phyloP scores from a whole-genome alignment of 2,888 invertebrate species.

The Selenia dentaria region DNA sequence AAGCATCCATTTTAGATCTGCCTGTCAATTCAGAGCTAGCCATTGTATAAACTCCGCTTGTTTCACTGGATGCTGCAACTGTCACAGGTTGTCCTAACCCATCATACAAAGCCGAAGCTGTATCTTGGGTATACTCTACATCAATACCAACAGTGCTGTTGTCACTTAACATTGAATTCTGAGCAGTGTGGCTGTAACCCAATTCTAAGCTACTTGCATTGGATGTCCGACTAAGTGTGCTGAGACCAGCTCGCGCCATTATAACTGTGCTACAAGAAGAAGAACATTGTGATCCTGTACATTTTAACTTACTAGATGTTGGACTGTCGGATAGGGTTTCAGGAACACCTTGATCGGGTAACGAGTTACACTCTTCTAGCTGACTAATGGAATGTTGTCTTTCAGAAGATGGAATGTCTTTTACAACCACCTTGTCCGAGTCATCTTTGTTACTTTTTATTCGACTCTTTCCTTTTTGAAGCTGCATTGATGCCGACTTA shows the following conservation, averaged over 20 bases:
- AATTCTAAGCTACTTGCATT: conserved; percentile 93
- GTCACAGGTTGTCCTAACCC: conserved; percentile 81
- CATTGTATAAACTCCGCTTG: conserved; percentile 94
- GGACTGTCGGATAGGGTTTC: conserved; percentile 84
- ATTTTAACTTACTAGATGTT: conserved; percentile 84
- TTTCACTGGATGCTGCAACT: conserved; percentile 90
- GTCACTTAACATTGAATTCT: conserved; percentile 92
- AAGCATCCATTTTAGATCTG: conserved; percentile 84
- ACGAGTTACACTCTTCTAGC: conserved; percentile 62
- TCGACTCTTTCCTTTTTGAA: conserved; percentile 62
- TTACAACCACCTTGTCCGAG: conserved; percentile 47
- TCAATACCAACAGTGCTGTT: conserved; percentile 87
- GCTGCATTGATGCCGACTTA: conserved; percentile 69
- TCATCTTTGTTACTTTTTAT: conserved; percentile 63
- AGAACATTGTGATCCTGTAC: conserved; percentile 92
- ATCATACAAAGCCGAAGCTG: conserved; percentile 85
- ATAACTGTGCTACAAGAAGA: conserved; percentile 96
- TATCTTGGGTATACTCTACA: conserved; percentile 84
- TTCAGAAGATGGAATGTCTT: conserved; percentile 51
- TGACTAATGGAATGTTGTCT: conserved; percentile 48
- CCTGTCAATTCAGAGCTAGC: conserved; percentile 87
- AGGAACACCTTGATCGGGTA: conserved; percentile 69
- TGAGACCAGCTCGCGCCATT: conserved; percentile 83
- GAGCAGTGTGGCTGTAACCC: conserved; percentile 94
- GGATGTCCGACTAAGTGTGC: conserved; percentile 86